Evolutionary conservation across 2,113 vertebrate genomes (phyloP).

Genomic region (Calonectris borealis): DNA sequence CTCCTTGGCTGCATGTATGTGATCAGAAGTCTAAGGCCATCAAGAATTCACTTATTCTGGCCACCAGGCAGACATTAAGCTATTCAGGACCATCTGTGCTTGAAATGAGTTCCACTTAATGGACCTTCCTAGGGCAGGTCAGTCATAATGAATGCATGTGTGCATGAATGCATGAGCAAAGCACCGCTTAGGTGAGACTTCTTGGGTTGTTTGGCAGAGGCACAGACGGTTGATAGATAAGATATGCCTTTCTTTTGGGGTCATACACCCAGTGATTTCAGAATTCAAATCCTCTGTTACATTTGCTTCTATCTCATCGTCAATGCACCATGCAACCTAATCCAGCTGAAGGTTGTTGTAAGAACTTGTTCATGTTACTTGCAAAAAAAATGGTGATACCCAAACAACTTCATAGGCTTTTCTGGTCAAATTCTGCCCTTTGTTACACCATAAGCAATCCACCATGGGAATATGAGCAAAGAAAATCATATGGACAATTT

Average conservation of each 20-base stretch:
- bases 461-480: not conserved
- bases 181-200: not conserved
- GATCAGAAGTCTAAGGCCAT: constrained; percentile 74
- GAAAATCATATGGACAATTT: not conserved
- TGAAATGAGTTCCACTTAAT: constrained; percentile 74
- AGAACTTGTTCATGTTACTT: not conserved
- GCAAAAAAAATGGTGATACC: not conserved
- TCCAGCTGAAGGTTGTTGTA: constrained; percentile 5
- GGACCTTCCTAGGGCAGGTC: constrained; percentile 62
- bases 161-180: constrained; percentile 41
- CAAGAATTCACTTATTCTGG: constrained; percentile 75
- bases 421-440: not conserved
- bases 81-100: constrained; percentile 77
- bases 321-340: not conserved
- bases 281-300: not conserved
- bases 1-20: constrained; percentile 68
- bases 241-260: not conserved
- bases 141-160: constrained; percentile 45
- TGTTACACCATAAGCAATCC: not conserved
- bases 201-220: not conserved
- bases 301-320: not conserved
- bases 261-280: not conserved
- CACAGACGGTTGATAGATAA: not conserved
- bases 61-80: constrained; percentile 77
- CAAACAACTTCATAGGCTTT: not conserved